A percentile compares a stretch with the other conserved stretches of the same genome.
These are phyloP conservation scores for Cecropterus lyciades DNA, from an alignment of 1,140 invertebrate genomes.

Conservation along the genomic window DNA sequence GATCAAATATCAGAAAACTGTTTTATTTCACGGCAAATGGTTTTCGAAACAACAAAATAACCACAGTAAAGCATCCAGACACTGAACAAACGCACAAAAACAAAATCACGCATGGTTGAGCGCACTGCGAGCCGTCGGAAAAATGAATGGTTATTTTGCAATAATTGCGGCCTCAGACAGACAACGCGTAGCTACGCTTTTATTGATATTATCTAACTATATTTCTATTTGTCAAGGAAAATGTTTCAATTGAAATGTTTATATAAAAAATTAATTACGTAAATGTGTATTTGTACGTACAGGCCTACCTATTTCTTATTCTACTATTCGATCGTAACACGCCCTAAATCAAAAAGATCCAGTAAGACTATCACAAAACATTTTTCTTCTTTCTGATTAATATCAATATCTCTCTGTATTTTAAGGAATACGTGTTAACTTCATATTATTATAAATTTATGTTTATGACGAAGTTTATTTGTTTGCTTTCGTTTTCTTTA, in stretches of 20 bases:
- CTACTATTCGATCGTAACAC: too few relatives aligned
- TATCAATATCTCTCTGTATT: too few relatives aligned
- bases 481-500: too few relatives aligned
- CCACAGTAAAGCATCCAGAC: conserved; percentile 74
- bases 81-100: conserved; percentile 81
- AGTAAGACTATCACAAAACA: too few relatives aligned
- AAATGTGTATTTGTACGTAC: too few relatives aligned
- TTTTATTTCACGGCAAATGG: conserved; percentile 74
- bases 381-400: too few relatives aligned
- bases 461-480: too few relatives aligned
- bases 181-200: conserved; percentile 46
- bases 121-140: conserved; percentile 66
- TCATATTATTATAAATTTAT: too few relatives aligned
- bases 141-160: conserved; percentile 80
- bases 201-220: conserved; percentile 49
- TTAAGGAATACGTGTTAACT: too few relatives aligned
- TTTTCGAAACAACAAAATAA: conserved; percentile 75
- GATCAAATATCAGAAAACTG: conserved; percentile 72
- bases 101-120: conserved; percentile 79
- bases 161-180: conserved; percentile 67
- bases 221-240: conserved; percentile 24
- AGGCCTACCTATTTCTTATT: too few relatives aligned
- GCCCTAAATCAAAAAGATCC: too few relatives aligned
- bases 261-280: not conserved
- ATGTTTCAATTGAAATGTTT: not conserved